Conservation (phyloP, 2,888 invertebrate species). For the Meliscaeva auricollis region DNA sequence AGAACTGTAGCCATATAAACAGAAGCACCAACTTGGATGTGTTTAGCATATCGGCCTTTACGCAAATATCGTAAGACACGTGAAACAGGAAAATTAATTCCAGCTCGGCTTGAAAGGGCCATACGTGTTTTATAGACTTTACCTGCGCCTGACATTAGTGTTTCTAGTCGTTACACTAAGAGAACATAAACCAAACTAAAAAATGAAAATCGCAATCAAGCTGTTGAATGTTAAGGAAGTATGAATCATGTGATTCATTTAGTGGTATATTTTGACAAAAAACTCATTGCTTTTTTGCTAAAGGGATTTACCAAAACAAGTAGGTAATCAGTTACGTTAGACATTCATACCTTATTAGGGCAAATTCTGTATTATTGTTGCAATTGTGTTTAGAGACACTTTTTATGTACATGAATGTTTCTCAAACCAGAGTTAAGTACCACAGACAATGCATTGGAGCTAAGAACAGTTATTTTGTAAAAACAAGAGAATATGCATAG, state of each 20-base stretch:
- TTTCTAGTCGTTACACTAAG: neutral
- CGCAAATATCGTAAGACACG: slow-evolving; percentile 85
- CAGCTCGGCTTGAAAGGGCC: slow-evolving; percentile 83
- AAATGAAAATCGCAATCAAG: neutral
- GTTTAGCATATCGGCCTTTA: slow-evolving; percentile 86
- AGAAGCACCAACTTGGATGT: slow-evolving; percentile 85
- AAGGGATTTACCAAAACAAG: too few species aligned
- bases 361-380: too few species aligned
- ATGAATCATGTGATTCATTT: neutral
- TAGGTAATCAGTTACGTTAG: too few species aligned
- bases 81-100: slow-evolving; percentile 85
- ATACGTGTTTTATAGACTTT: neutral
- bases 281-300: too few species aligned
- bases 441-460: too few species aligned
- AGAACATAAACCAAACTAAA: neutral
- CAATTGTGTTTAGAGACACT: too few species aligned
- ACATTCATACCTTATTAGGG: too few species aligned
- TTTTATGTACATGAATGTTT: too few species aligned
- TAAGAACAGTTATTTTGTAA: too few species aligned
- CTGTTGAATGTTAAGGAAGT: neutral
- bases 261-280: neutral
- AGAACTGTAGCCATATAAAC: slow-evolving; percentile 85
- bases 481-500: too few species aligned
- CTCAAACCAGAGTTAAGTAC: too few species aligned
- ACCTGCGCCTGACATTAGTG: neutral